Conservation (phyloP, 1,140 invertebrate genomes). For the Marisa cornuarietis region DNA sequence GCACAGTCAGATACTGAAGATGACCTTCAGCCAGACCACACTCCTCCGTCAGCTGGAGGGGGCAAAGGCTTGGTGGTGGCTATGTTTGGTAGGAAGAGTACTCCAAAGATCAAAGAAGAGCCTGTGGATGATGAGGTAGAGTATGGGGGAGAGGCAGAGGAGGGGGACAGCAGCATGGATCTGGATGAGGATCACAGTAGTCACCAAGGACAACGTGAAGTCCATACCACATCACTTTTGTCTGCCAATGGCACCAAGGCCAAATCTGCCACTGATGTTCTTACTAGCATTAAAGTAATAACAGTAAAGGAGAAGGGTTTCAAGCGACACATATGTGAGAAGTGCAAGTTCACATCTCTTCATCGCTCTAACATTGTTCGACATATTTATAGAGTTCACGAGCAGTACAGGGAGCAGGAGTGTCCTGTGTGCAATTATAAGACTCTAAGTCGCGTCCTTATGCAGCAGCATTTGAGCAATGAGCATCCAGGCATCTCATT, state of each 20-base stretch:
- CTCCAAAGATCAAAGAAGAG: constrained; percentile 14
- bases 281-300: constrained; percentile 36
- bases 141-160: not conserved
- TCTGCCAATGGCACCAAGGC: constrained; percentile 13
- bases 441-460: constrained; percentile 33
- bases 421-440: constrained; percentile 37
- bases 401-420: constrained; percentile 36
- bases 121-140: constrained; percentile 20
- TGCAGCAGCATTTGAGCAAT: constrained; percentile 31
- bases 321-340: constrained; percentile 37
- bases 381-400: constrained; percentile 38
- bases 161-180: constrained; percentile 3
- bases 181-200: not conserved
- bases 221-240: not conserved
- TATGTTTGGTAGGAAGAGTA: constrained; percentile 13
- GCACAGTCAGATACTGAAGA: constrained; percentile 12
- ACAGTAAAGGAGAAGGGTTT: constrained; percentile 27
- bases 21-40: not conserved
- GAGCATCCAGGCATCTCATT: constrained; percentile 25
- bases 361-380: constrained; percentile 38
- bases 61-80: constrained; percentile 11
- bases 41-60: not conserved
- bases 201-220: not conserved
- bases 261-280: constrained; percentile 33
- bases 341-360: constrained; percentile 39